Evolutionary conservation across 2,888 invertebrate species (phyloP).

Genomic region (Agriotes lineatus): DNA sequence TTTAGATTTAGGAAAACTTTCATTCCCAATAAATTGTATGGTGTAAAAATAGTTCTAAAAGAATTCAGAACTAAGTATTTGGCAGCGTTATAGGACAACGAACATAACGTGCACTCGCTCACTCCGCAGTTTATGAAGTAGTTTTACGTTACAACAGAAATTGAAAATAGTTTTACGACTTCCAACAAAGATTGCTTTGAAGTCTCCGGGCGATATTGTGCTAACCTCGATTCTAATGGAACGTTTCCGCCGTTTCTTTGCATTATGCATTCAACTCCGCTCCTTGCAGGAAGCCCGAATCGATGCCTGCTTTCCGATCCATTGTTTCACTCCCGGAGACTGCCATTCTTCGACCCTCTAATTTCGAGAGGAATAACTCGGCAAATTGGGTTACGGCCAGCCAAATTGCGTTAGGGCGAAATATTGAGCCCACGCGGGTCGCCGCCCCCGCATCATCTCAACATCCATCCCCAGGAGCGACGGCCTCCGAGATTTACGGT

Average conservation of each 20-base stretch:
- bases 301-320: neutral
- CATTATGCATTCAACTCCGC: conserved; percentile 15
- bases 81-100: too few relatives aligned
- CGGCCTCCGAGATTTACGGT: neutral
- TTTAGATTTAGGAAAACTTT: too few relatives aligned
- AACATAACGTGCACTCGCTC: neutral
- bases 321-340: neutral
- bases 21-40: too few relatives aligned
- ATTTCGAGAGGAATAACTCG: neutral
- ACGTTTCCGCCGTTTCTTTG: conserved; percentile 25
- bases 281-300: neutral
- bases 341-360: neutral
- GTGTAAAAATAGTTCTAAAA: too few relatives aligned
- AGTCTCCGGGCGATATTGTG: conserved; percentile 12
- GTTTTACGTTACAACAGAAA: conserved; percentile 16
- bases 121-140: neutral
- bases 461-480: neutral
- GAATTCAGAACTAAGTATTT: too few relatives aligned
- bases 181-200: conserved; percentile 21
- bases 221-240: conserved; percentile 26
- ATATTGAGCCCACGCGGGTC: neutral
- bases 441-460: neutral
- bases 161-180: conserved; percentile 28
- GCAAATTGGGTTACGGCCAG: conserved; percentile 8
- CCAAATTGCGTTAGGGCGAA: conserved; percentile 4